Percentiles rank a stretch among this genome's conserved stretches.
Conservation (phyloP, 2,113 vertebrate species). For the Centropus unirufus region DNA sequence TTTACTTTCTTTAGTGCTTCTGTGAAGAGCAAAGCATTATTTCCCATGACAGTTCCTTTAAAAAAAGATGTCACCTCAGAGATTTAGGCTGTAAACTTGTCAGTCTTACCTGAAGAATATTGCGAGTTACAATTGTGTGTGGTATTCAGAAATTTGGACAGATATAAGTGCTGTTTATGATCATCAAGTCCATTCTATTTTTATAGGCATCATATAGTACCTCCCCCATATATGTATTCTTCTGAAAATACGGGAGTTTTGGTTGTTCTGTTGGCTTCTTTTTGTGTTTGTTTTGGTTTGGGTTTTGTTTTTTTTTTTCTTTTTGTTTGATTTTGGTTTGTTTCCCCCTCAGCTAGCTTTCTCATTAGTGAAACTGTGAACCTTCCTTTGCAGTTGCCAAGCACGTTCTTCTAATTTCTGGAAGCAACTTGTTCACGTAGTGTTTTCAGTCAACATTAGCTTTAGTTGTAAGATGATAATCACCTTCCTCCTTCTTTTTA, state of each 20-base stretch:
- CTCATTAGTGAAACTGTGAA: background rate
- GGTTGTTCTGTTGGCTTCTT: background rate
- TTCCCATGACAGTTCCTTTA: background rate
- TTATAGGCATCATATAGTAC: background rate
- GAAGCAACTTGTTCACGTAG: background rate
- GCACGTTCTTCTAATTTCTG: background rate
- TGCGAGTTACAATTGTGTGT: background rate
- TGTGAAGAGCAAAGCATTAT: background rate
- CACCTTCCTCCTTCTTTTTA: background rate
- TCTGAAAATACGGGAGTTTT: background rate
- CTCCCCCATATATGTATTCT: background rate
- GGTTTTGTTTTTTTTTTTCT: background rate
- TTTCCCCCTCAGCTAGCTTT: background rate
- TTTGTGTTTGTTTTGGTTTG: background rate
- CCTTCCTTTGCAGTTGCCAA: background rate
- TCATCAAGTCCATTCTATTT: background rate
- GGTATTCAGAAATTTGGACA: background rate
- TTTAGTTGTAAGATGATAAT: background rate
- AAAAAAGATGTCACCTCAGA: background rate
- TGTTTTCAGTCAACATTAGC: background rate
- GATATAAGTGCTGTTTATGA: background rate
- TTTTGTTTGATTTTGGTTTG: background rate
- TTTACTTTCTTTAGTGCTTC: background rate
- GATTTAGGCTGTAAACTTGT: background rate
- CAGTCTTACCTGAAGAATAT: background rate